phyloP scores from a whole-genome alignment of 2,797 vertebrate genomes.

The Hafferia zeledoni region DNA sequence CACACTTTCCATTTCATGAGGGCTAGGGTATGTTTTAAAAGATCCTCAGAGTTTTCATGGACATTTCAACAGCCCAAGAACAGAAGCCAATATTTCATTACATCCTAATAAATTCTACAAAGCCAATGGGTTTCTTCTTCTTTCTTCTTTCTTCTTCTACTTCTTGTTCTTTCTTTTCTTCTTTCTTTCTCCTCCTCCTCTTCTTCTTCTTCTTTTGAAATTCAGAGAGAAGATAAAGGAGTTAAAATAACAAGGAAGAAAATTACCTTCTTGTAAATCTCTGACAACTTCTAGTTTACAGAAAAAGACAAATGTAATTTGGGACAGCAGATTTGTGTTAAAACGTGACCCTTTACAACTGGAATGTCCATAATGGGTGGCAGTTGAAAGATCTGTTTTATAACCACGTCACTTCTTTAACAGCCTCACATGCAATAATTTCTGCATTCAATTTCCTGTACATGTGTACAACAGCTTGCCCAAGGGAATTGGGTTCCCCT shows the following conservation, averaged over 20 bases:
- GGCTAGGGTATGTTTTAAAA: background rate
- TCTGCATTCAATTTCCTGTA: slow-evolving; percentile 77
- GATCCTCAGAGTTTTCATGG: background rate
- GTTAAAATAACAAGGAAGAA: background rate
- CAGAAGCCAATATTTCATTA: background rate
- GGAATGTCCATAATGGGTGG: slow-evolving; percentile 61
- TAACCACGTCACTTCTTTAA: slow-evolving; percentile 69
- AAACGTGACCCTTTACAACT: slow-evolving; percentile 56
- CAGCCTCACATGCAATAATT: slow-evolving; percentile 56
- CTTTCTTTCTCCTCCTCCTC: too few species aligned
- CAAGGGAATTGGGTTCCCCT: slow-evolving; percentile 35
- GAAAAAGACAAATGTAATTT: slow-evolving; percentile 56
- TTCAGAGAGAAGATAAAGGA: slow-evolving; percentile 1
- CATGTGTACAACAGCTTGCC: slow-evolving; percentile 60
- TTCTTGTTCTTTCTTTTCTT: too few species aligned
- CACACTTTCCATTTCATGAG: background rate
- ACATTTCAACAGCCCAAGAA: background rate
- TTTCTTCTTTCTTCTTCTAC: background rate
- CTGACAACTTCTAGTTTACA: background rate
- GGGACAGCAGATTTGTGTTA: slow-evolving; percentile 49
- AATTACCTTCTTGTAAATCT: slow-evolving; percentile 25
- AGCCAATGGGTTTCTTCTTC: background rate
- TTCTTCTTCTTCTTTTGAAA: background rate
- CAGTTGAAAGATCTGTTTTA: slow-evolving; percentile 73
- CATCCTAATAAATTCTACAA: background rate